A percentile compares a stretch with the other conserved stretches of the same genome.
Evolutionary conservation across 2,113 vertebrate genomes (phyloP).

Genomic region (Podiceps cristatus): DNA sequence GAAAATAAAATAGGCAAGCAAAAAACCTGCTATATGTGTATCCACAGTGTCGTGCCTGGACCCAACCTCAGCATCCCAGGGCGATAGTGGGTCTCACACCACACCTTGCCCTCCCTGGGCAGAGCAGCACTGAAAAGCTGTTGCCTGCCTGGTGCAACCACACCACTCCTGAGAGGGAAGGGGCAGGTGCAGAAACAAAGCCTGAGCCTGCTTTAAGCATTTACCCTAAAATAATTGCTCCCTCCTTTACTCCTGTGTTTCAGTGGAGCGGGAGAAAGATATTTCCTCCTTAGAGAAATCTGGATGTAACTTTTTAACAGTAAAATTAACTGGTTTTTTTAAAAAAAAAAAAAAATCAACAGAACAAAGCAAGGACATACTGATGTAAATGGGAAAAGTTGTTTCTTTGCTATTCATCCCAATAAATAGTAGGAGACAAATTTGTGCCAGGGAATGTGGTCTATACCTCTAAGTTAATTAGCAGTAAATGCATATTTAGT

Average conservation of each 20-base stretch:
- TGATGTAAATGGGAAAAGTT: neutral
- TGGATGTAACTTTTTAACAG: neutral
- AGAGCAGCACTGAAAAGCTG: neutral
- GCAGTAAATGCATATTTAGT: constrained; percentile 38
- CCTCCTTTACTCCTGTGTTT: neutral
- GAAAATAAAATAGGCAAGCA: neutral
- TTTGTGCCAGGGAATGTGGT: neutral
- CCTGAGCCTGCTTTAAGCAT: neutral
- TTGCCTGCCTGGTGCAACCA: neutral
- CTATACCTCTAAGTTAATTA: constrained; percentile 46
- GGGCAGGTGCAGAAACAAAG: neutral
- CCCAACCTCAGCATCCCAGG: neutral
- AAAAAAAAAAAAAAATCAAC: neutral
- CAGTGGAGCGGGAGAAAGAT: neutral
- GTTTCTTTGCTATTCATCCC: neutral
- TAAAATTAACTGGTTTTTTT: neutral
- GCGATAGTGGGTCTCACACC: neutral
- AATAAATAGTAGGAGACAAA: constrained; percentile 5
- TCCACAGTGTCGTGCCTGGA: rapidly evolving
- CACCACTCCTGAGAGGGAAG: neutral
- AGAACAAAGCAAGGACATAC: neutral
- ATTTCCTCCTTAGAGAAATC: neutral
- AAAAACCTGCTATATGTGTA: neutral
- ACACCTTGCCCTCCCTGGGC: too few species aligned
- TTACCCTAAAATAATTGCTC: neutral